Evolutionary conservation across 2,113 vertebrate species (phyloP).

Genomic region (Athene noctua): DNA sequence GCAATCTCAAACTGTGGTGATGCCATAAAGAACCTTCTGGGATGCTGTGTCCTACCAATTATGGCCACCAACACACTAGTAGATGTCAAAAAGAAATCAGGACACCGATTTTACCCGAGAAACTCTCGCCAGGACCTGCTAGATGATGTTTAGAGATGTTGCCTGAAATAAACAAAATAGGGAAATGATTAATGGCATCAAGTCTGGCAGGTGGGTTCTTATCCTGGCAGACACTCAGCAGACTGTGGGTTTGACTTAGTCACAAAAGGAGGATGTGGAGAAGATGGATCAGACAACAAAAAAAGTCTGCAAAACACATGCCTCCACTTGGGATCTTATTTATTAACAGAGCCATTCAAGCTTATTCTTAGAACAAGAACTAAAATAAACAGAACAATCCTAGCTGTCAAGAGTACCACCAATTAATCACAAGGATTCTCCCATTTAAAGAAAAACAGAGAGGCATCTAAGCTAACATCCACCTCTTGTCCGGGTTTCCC

Average conservation of each 20-base stretch:
- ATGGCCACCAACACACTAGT: background rate
- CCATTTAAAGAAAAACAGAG: background rate
- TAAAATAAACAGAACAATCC: conserved; percentile 17
- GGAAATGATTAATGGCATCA: conserved; percentile 3
- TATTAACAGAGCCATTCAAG: conserved; percentile 22
- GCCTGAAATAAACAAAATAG: conserved; percentile 15
- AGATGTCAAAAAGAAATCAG: background rate
- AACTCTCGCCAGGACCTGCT: background rate
- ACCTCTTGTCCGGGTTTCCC: background rate
- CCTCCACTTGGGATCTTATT: background rate
- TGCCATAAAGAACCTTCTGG: background rate
- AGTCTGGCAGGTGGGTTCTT: conserved; percentile 23
- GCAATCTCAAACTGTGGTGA: background rate
- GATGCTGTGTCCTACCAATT: background rate
- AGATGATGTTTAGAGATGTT: background rate
- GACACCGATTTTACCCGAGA: background rate
- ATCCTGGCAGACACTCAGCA: background rate
- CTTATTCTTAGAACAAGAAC: conserved; percentile 30
- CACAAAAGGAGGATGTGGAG: conserved; percentile 30
- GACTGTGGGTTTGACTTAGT: conserved; percentile 32
- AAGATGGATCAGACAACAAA: conserved; percentile 5
- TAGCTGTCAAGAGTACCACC: background rate
- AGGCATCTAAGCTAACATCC: background rate
- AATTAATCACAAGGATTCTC: background rate
- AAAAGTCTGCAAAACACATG: conserved; percentile 26